Base-by-base conservation (phyloP, 2,797 vertebrate species). In the Esox lucius region DNA sequence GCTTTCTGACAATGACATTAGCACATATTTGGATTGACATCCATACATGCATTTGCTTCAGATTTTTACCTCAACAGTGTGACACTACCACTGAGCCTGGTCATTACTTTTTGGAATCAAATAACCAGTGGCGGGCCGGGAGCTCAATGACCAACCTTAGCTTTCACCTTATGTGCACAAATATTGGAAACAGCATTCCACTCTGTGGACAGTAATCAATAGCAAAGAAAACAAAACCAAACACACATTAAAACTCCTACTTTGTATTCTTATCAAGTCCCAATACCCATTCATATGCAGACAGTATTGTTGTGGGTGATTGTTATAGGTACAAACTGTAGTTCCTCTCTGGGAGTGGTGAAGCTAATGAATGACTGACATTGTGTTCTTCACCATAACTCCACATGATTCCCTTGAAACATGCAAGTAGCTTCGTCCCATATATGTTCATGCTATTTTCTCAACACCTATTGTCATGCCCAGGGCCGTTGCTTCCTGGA, bases 301-400 rank as follows among this genome's bases (percentile, higher is more conserved):
- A 31, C 61, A 64, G 61, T 26, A 11, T 13, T 64, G 26, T 64
- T 26, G 24, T 64, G 53, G 53, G n/a, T 8, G n/a, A 19, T 16
- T 8, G n/a, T 8, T n/a, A 59, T 9, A 59, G 0, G n/a, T 56
- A n/a, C 53, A 59, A 59, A 59, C n/a, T n/a, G 53, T 59, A 22
- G 53, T 22, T n/a, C 49, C 49, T 53, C 17, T 1, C n/a, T 53
- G 53, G n/a, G 53, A 59, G 53, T n/a, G 53, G 53, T 59, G n/a
- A 59, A 59, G 53, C n/a, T n/a, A 59, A 59, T 22, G 19, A n/a
- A n/a, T 59, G 24, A 26, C 24, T 81, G 82, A 74, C 80, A 78
- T 82, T 73, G 79, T 75, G 70, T 85, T 46, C 53, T 59, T n/a
- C 22, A 59, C 19, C 53, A 59, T 59, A 59, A 5, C 53, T 22